Conservation (phyloP, 2,113 vertebrate species). For the Dromaius novaehollandiae region DNA sequence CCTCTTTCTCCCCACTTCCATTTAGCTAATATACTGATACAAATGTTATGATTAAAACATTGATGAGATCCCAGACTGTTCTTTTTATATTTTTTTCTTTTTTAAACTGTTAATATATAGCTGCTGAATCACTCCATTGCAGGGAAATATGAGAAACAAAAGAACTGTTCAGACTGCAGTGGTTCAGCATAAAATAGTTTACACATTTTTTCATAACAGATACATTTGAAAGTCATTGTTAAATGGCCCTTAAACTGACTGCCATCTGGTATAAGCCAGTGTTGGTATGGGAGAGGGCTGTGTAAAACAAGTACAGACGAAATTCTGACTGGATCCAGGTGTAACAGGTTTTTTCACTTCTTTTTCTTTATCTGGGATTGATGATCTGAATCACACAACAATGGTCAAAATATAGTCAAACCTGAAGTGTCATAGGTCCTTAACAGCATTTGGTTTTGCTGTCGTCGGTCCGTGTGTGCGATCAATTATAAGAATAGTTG, state of each 20-base stretch:
- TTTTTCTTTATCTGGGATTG: not conserved
- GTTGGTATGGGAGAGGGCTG: not conserved
- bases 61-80: not conserved
- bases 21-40: not conserved
- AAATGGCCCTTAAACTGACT: constrained; percentile 3
- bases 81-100: not conserved
- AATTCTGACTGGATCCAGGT: not conserved
- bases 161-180: not conserved
- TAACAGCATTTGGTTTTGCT: not conserved
- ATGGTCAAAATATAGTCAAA: not conserved
- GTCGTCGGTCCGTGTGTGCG: accelerated
- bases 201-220: not conserved
- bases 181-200: not conserved
- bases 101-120: not conserved
- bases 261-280: not conserved
- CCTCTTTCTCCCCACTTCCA: constrained; percentile 11
- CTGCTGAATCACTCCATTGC: not conserved
- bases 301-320: not conserved
- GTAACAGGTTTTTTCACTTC: not conserved
- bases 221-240: not conserved
- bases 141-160: not conserved
- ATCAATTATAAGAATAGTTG: not conserved
- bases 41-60: not conserved
- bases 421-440: accelerated
- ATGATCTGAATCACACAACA: not conserved